phyloP scores from a whole-genome alignment of 30 jellyfish, hydroid and myxozoan species.

The Cassiopea andromeda region DNA sequence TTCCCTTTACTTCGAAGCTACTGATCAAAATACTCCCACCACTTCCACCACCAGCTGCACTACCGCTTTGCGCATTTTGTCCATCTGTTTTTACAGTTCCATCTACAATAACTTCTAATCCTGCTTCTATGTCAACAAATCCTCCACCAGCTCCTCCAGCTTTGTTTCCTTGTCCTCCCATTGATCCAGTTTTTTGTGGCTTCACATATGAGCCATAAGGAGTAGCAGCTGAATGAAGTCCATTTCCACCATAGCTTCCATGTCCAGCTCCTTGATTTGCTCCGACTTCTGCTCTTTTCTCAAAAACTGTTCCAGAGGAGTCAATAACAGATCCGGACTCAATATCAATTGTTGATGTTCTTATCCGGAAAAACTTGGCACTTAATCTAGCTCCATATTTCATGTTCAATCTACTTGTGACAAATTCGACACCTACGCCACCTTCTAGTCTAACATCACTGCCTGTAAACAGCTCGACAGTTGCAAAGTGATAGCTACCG shows the following conservation, averaged over 20 bases:
- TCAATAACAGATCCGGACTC: slow-evolving; percentile 57
- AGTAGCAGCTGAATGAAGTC: slow-evolving; percentile 9
- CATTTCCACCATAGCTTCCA: slow-evolving; percentile 71
- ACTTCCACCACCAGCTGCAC: slow-evolving; percentile 79
- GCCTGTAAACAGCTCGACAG: slow-evolving; percentile 61
- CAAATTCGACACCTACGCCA: slow-evolving; percentile 58
- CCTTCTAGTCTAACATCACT: slow-evolving; percentile 68
- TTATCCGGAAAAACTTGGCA: slow-evolving; percentile 52
- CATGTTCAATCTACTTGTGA: slow-evolving; percentile 46
- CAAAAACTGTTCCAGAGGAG: slow-evolving; percentile 54
- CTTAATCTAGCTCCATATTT: slow-evolving; percentile 54
- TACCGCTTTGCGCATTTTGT: slow-evolving; percentile 23
- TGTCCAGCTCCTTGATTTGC: slow-evolving; percentile 64
- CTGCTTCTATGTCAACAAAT: slow-evolving; percentile 41
- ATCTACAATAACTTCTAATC: slow-evolving; percentile 45
- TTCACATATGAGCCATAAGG: slow-evolving; percentile 59
- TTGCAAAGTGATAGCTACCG: slow-evolving; percentile 58
- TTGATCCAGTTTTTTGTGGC: slow-evolving; percentile 50
- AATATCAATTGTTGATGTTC: slow-evolving; percentile 53
- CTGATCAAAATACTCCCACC: slow-evolving; percentile 62
- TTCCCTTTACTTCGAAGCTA: slow-evolving; percentile 54
- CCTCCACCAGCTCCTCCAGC: slow-evolving; percentile 68
- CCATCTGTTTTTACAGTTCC: slow-evolving; percentile 60
- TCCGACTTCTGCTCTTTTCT: slow-evolving; percentile 26
- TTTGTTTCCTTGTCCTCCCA: slow-evolving; percentile 60